Evolutionary conservation across 2,888 invertebrate species (phyloP).

Genomic region (Ochropleura leucogaster): DNA sequence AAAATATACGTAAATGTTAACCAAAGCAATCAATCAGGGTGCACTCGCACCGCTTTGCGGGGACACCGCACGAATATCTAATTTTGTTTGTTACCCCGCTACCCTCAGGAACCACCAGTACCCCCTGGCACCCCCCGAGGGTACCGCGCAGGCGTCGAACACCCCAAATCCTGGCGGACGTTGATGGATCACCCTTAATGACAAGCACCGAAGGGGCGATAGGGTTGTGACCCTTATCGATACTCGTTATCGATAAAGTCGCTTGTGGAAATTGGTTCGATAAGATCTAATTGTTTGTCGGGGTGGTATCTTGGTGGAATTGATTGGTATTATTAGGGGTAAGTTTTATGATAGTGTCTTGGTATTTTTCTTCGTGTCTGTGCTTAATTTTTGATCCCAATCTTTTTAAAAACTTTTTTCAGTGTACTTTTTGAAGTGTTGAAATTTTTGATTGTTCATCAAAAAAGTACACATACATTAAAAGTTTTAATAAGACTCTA

Average conservation of each 20-base stretch:
- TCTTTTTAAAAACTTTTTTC: background rate
- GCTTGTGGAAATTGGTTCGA: slow-evolving; percentile 75
- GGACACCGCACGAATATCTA: slow-evolving; percentile 90
- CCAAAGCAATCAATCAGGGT: slow-evolving; percentile 87
- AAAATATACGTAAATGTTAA: slow-evolving; percentile 67
- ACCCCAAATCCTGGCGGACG: slow-evolving; percentile 90
- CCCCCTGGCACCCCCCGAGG: slow-evolving; percentile 56
- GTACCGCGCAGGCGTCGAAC: slow-evolving; percentile 85
- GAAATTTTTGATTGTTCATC: background rate
- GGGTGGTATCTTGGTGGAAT: slow-evolving; percentile 61
- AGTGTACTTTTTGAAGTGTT: background rate
- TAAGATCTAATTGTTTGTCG: slow-evolving; percentile 75
- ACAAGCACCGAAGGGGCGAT: slow-evolving; percentile 87
- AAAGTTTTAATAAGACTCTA: background rate
- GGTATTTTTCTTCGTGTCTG: slow-evolving; percentile 11
- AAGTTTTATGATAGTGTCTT: slow-evolving; percentile 47
- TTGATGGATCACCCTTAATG: slow-evolving; percentile 91
- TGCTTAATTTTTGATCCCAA: background rate
- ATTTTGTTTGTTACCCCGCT: slow-evolving; percentile 86
- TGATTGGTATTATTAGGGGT: slow-evolving; percentile 68
- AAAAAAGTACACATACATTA: background rate
- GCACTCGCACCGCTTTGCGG: slow-evolving; percentile 85
- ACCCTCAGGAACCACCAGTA: slow-evolving; percentile 64
- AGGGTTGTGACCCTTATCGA: slow-evolving; percentile 74
- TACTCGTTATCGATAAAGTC: slow-evolving; percentile 71